phyloP scores from a whole-genome alignment of 2,113 vertebrate species.

The Centropus unirufus region DNA sequence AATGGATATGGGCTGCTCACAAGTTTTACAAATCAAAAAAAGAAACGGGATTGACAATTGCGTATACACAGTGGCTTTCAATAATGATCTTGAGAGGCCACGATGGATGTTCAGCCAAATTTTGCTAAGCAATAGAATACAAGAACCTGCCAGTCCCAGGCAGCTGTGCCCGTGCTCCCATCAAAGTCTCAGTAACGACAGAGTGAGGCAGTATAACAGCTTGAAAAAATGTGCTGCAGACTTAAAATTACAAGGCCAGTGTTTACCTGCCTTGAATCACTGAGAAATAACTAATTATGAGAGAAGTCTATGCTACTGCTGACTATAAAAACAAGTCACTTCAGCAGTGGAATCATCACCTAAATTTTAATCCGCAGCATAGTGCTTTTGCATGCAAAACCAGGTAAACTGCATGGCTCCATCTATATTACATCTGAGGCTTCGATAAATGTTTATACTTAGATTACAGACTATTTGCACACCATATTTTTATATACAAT shows the following conservation, averaged over 20 bases:
- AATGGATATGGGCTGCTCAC: not conserved
- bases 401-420: not conserved
- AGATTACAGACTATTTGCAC: not conserved
- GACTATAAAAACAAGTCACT: not conserved
- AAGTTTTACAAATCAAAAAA: not conserved
- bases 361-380: not conserved
- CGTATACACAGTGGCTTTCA: not conserved
- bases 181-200: not conserved
- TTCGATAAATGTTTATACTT: not conserved
- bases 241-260: not conserved
- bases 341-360: not conserved
- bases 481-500: not conserved
- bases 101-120: not conserved
- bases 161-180: not conserved
- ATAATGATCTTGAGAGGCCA: not conserved
- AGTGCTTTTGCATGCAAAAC: not conserved
- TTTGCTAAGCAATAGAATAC: not conserved
- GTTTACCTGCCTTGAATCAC: not conserved
- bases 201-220: not conserved
- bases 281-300: not conserved
- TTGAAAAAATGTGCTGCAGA: not conserved
- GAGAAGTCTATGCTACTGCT: not conserved
- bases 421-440: not conserved
- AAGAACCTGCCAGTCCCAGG: not conserved
- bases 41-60: not conserved